Evolutionary conservation across 2,113 vertebrate genomes (phyloP), one percentile per base, ranked within the genome.

Genomic region (Dromiciops gliroides): DNA sequence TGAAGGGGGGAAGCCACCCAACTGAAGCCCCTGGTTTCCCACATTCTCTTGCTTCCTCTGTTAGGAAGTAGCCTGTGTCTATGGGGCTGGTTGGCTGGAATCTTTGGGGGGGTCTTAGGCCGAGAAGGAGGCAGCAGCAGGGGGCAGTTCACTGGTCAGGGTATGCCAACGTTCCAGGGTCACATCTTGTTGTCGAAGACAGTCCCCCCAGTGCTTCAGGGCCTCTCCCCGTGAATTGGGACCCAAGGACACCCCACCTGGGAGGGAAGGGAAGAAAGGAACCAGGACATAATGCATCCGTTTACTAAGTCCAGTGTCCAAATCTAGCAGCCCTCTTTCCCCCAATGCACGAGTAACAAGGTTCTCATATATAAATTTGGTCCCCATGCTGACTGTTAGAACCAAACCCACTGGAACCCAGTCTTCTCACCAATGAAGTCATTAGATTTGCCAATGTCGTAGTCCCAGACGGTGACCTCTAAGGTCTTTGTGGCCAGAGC

Each of bases 401-500:
- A 5, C 88, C 50, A 89, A 28, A 48, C 50, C 50, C 48, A 0
- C 12, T 48, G 1, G 8, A 92, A n/a, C 75, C 89, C 11, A 14
- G 11, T n/a, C 25, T 52, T 91, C 98, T 99, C 96, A 99, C 99
- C 99, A 19, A 99, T 99, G 98, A 99, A 99, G 97, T 99, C 99
- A 0, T 99, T 99, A 97, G 99, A 99, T 96, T 99, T 99, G 31
- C 99, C 99, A 53, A 99, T 98, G 98, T 99, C 99, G 37, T 99
- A 99, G 98, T 99, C 99, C 99, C 99, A 99, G 89, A 99, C 99
- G 0, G 99, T 99, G 89, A 99, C 98, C 98, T 99, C 99, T 98
- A 99, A 98, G 0, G 98, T 99, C 98, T 99, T 99, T 92, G 98
- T 98, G 91, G 98, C 95, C 94, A 99, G 98, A 56, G 99, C 98